These are phyloP conservation scores for Melieria crassipennis DNA, from an alignment of 2,888 invertebrate species.

Conservation along the genomic window DNA sequence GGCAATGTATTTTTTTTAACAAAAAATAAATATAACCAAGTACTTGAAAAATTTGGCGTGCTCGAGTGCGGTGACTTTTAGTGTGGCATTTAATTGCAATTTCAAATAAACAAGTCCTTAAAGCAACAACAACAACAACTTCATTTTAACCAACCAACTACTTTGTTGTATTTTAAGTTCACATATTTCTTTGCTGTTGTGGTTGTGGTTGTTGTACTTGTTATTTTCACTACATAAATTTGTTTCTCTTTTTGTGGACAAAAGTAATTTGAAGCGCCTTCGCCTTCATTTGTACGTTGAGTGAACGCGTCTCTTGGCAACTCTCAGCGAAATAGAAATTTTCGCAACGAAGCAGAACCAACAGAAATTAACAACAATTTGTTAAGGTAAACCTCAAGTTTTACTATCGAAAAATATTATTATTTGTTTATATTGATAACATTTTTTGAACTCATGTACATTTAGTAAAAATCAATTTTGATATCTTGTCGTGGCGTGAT, in stretches of 20 bases:
- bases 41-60: background rate
- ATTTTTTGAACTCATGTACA: too few relatives aligned
- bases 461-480: too few relatives aligned
- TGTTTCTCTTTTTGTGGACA: constrained; percentile 20
- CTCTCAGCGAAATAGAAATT: constrained; percentile 27
- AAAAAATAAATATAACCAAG: background rate
- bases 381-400: too few relatives aligned
- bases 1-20: background rate
- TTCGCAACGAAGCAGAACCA: constrained; percentile 16
- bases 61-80: too few relatives aligned
- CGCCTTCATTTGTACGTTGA: constrained; percentile 12
- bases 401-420: too few relatives aligned
- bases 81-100: too few relatives aligned
- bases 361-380: background rate
- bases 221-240: constrained; percentile 4
- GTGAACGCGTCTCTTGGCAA: constrained; percentile 12
- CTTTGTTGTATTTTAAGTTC: too few relatives aligned
- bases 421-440: too few relatives aligned
- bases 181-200: background rate
- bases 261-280: constrained; percentile 26
- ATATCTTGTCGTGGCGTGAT: too few relatives aligned
- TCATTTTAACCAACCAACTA: too few relatives aligned
- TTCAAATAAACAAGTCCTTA: too few relatives aligned
- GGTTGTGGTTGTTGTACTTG: background rate
- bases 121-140: too few relatives aligned